phyloP scores from a whole-genome alignment of 2,113 vertebrate species.

The Trogon melanurus region DNA sequence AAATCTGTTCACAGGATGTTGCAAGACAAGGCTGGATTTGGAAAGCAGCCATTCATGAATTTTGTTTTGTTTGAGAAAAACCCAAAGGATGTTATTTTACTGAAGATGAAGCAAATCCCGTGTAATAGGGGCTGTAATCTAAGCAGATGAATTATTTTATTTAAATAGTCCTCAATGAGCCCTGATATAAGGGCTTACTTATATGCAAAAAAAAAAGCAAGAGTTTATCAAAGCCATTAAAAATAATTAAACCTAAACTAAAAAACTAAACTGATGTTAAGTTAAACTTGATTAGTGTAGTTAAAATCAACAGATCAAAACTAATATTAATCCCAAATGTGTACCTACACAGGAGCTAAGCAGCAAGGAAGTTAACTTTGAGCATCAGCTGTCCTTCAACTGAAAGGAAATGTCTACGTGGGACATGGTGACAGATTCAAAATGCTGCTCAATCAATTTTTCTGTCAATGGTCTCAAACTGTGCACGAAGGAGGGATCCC shows the following conservation, averaged over 20 bases:
- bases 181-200: background rate
- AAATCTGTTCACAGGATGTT: conserved; percentile 44
- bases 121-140: background rate
- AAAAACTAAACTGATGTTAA: background rate
- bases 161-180: background rate
- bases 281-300: background rate
- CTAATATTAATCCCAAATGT: accelerated
- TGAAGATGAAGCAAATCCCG: background rate
- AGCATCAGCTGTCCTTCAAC: background rate
- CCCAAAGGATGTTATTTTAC: background rate
- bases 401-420: background rate
- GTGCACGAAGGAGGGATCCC: background rate
- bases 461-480: background rate
- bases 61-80: conserved; percentile 52
- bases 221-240: background rate
- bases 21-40: conserved; percentile 38
- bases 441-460: accelerated
- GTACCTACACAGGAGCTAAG: background rate
- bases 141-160: background rate
- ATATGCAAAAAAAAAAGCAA: background rate
- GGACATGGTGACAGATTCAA: background rate
- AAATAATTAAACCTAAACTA: background rate
- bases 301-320: background rate
- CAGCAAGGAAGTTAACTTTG: background rate
- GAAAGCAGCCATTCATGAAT: conserved; percentile 18